Evolutionary conservation across 2,888 invertebrate genomes (phyloP), one percentile per base, ranked within the genome.

Genomic region (Himalopsyche tibetana): DNA sequence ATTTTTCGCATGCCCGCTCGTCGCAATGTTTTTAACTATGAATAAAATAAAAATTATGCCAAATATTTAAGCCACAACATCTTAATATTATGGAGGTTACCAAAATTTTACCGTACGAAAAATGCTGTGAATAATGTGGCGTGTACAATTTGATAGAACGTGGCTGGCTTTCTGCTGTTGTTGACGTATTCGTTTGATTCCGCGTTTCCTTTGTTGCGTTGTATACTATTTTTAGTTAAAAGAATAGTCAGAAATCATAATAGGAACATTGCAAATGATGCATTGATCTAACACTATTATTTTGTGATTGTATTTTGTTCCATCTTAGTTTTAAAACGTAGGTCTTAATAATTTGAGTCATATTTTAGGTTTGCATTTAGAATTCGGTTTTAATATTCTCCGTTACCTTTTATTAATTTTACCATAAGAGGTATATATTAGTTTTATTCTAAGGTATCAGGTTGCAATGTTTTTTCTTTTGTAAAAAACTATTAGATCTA

Each of bases 271-370:
- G 74, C 74, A 5, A 36, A 55, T 45, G 36, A 69, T 55, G 69
- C 63, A 69, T n/a, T 42, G 80, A 84, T 84, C 80, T 80, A 56
- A 55, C 55, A 84, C 55, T 84, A 38, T 55, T 38, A 80, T 55
- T 56, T 81, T 84, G 84, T 84, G 84, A 84, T 84, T 84, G 55
- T 55, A 84, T 74, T 40, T 84, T 84, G 84, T 81, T 81, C 84
- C 84, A 84, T 81, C 36, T 56, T 84, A 84, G 84, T 56, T 81
- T 55, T 81, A 84, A 45, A 55, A 38, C 6, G 38, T 84, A 81
- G 84, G 55, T 51, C 17, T 56, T 84, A 81, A n/a, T 55, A 4
- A 28, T 84, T 56, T 81, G 81, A 84, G 84, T 84, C 84, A 84
- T 84, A 84, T 28, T 84, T 84, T 84, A 84, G 84, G 56, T 56